Conservation (phyloP, 2,797 vertebrate genomes). For the Sternarchorhynchus goeldii region DNA sequence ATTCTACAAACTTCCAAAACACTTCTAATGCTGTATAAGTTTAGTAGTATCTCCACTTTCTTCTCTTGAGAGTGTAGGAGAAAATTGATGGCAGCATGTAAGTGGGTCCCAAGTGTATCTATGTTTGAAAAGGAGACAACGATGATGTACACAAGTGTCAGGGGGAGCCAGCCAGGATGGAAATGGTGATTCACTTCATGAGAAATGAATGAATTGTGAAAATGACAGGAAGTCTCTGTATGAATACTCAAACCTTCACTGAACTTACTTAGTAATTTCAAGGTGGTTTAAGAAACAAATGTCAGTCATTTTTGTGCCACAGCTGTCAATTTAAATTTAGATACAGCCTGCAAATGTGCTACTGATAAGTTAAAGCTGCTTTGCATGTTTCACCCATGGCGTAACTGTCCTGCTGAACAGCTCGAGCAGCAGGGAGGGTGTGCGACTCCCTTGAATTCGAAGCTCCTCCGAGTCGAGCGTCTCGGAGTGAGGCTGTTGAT, state of each 20-base stretch:
- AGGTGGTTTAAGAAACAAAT: background rate
- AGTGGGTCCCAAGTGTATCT: background rate
- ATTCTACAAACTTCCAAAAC: no score
- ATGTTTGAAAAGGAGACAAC: background rate
- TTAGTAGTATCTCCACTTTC: background rate
- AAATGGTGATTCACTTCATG: conserved; percentile 9
- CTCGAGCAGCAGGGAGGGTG: background rate
- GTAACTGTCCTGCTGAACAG: background rate
- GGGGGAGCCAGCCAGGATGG: background rate
- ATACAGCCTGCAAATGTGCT: conserved; percentile 54
- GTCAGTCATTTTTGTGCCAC: background rate
- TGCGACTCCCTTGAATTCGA: background rate
- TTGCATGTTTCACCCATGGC: conserved; percentile 13
- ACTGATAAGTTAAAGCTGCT: conserved; percentile 7
- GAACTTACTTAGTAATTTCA: background rate
- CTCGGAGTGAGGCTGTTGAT: background rate
- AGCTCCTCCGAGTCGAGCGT: background rate
- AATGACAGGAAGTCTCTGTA: background rate
- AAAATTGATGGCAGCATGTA: background rate
- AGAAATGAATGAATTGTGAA: conserved; percentile 9
- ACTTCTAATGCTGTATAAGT: no score
- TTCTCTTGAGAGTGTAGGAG: background rate
- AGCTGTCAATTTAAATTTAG: conserved; percentile 24
- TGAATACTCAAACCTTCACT: background rate
- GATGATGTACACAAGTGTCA: background rate